These are phyloP conservation scores for Heptranchias perlo DNA, from an alignment of 2,113 vertebrate species.

Conservation along the genomic window DNA sequence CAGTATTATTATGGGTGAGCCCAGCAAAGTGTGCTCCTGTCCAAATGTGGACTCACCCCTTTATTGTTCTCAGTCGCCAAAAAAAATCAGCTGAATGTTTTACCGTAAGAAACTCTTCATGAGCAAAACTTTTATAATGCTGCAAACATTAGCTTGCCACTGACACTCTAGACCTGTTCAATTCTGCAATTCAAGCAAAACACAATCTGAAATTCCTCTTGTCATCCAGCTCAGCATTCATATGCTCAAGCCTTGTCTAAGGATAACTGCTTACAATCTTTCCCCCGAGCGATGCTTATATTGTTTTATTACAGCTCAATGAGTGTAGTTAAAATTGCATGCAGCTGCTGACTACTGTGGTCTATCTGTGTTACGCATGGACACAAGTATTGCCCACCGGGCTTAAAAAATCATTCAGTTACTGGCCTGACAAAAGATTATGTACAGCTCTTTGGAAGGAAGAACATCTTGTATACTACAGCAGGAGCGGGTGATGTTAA, in stretches of 20 bases:
- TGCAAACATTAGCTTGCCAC: conserved; percentile 71
- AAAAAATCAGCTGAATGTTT: conserved; percentile 24
- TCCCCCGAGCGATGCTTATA: conserved; percentile 74
- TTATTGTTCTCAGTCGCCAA: conserved; percentile 59
- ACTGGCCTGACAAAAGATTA: conserved; percentile 59
- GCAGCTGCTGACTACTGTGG: conserved; percentile 73
- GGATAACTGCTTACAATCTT: conserved; percentile 70
- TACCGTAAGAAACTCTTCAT: conserved; percentile 73
- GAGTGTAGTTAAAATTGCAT: conserved; percentile 78
- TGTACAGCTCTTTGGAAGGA: conserved; percentile 57
- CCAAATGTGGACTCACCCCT: conserved; percentile 54
- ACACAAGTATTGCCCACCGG: conserved; percentile 68
- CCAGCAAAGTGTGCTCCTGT: conserved; percentile 59
- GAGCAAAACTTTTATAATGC: conserved; percentile 75
- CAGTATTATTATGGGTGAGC: conserved; percentile 67
- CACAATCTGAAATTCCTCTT: conserved; percentile 76
- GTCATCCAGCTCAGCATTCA: conserved; percentile 70
- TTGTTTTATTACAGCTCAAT: conserved; percentile 87
- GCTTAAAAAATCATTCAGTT: conserved; percentile 70
- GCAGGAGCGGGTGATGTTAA: conserved; percentile 66
- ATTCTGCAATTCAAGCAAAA: conserved; percentile 79
- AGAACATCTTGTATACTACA: conserved; percentile 62
- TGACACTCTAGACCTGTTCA: conserved; percentile 71
- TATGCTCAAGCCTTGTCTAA: conserved; percentile 64
- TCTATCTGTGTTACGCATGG: conserved; percentile 61